Base-by-base conservation (phyloP, 1,140 invertebrate genomes). In the Drosophila bocqueti region DNA sequence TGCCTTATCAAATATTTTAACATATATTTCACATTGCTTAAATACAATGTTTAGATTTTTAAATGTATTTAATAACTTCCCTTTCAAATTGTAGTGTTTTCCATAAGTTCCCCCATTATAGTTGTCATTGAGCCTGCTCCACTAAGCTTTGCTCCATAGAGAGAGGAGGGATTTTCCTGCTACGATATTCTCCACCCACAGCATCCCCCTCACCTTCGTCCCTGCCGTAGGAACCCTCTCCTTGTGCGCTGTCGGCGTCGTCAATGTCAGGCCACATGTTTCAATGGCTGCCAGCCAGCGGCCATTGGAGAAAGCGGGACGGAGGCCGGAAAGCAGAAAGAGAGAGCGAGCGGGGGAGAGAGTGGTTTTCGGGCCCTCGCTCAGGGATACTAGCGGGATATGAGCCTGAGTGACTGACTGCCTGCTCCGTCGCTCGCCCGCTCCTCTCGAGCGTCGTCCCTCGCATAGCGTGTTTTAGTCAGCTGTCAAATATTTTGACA, bases 401-500 rank as follows among this genome's bases (percentile, higher is more conserved):
- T 68, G 62, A 69, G 52, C 65, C 71, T 52, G 80, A 47, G 43
- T 72, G 76, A 52, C 55, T 52, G 65, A 21, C 49, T 71, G 81
- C 61, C 64, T 83, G 62, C 24, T 62, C 54, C 21, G 75, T 49
- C 34, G 49, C 49, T 52, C 61, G 62, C 42, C 75, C 55, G 60
- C 72, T 34, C 24, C 66, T 49, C 61, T 38, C 50, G 45, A 49
- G 62, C 47, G 9, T 43, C 46, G 59, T 58, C 42, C 55, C 58
- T 85, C 86, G 77, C 83, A 86, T 86, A 83, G 80, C 80, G 81
- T 92, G 89, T 87, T 91, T 87, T 84, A 92, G 91, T 92, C 91
- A 92, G 91, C 91, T 92, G 91, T 92, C 91, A 92, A 92, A 92
- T 92, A 82, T 83, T 92, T 92, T 92, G 91, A 92, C 83, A 92